Evolutionary conservation across 2,113 vertebrate genomes (phyloP).

Genomic region (Paracanthobrama guichenoti): DNA sequence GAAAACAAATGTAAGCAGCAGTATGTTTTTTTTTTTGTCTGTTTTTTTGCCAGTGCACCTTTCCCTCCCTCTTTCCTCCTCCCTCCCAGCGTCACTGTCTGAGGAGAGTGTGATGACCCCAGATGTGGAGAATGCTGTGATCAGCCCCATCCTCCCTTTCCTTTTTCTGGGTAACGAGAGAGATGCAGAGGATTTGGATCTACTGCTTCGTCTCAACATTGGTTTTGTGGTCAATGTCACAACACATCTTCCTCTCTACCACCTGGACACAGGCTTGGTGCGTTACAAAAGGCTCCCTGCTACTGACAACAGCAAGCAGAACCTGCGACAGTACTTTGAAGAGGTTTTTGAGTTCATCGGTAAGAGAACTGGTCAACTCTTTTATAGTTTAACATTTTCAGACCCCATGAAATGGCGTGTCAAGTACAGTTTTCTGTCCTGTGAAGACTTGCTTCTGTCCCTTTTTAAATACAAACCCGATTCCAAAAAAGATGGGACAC

Average conservation of each 20-base stretch:
- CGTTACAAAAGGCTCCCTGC: constrained; percentile 84
- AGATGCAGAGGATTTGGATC: constrained; percentile 81
- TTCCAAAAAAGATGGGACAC: no score
- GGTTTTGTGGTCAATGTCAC: constrained; percentile 84
- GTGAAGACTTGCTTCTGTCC: neutral
- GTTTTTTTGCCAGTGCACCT: constrained; percentile 69
- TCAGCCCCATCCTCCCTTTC: constrained; percentile 84
- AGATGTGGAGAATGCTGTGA: constrained; percentile 80
- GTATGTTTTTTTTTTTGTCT: constrained; percentile 13
- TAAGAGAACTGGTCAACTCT: constrained; percentile 57
- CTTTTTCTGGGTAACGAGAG: constrained; percentile 83
- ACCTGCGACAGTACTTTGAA: constrained; percentile 86
- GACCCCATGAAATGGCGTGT: neutral
- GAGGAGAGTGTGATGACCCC: constrained; percentile 78
- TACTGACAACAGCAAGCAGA: constrained; percentile 86
- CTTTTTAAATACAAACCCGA: no score
- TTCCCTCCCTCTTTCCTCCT: constrained; percentile 76
- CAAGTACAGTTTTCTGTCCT: neutral
- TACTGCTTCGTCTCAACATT: constrained; percentile 78
- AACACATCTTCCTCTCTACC: constrained; percentile 85
- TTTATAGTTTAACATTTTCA: neutral
- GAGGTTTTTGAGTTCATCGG: constrained; percentile 87
- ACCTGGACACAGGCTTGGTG: constrained; percentile 74
- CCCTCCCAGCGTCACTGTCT: constrained; percentile 73
- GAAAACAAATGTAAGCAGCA: neutral